phyloP scores from a whole-genome alignment of 2,888 invertebrate genomes.

The Campoplex nolae region DNA sequence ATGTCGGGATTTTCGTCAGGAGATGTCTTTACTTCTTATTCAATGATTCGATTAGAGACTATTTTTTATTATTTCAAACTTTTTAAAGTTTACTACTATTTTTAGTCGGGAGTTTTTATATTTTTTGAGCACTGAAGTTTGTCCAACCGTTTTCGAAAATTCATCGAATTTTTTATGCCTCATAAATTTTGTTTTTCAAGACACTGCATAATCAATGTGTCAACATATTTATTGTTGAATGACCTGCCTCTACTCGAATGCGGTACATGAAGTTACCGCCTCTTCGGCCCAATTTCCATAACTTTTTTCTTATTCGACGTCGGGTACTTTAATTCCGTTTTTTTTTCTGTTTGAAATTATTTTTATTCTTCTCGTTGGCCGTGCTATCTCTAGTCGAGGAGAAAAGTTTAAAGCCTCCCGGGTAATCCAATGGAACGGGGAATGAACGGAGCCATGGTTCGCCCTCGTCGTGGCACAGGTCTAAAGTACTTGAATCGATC shows the following conservation, averaged over 20 bases:
- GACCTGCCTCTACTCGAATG: neutral
- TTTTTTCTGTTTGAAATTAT: conserved; percentile 8
- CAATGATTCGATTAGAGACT: too few relatives aligned
- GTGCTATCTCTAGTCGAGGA: conserved; percentile 42
- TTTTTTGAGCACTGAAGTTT: neutral
- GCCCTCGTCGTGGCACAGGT: conserved; percentile 7
- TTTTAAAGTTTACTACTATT: too few relatives aligned
- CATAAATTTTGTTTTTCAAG: neutral
- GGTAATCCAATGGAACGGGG: conserved; percentile 39
- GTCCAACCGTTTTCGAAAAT: neutral
- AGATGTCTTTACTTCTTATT: too few relatives aligned
- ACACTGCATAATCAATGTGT: conserved; percentile 1
- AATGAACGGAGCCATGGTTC: conserved; percentile 3
- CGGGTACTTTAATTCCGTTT: neutral
- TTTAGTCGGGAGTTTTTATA: too few relatives aligned
- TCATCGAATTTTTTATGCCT: neutral
- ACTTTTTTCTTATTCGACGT: conserved; percentile 31
- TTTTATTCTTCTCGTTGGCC: conserved; percentile 30
- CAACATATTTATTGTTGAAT: neutral
- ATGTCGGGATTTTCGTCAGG: too few relatives aligned
- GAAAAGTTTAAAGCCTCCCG: conserved; percentile 48
- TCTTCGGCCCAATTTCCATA: conserved; percentile 31
- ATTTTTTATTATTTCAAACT: too few relatives aligned
- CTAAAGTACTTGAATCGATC: conserved; percentile 37
- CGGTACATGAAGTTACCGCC: conserved; percentile 24